Conservation (phyloP, 2,113 vertebrate species). For the Coturnix japonica region DNA sequence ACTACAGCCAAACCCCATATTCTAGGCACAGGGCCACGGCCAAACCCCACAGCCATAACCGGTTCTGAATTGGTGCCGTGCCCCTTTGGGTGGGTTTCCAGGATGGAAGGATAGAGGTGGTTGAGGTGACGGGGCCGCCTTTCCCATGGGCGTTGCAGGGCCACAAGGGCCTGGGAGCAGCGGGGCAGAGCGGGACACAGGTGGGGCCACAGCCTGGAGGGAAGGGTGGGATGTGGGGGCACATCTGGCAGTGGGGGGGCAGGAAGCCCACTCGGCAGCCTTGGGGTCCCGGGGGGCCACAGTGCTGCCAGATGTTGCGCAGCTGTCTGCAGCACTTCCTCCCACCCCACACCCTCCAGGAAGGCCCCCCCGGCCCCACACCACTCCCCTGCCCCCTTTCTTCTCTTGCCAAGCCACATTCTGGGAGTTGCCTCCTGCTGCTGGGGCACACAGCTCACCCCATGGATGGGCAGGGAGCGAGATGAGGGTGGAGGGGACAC, state of each 20-base stretch:
- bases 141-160: neutral
- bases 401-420: neutral
- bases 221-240: neutral
- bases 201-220: conserved; percentile 13
- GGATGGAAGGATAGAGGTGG: neutral
- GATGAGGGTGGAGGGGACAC: neutral
- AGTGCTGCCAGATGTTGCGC: conserved; percentile 77
- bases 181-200: conserved; percentile 28
- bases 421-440: neutral
- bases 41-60: neutral
- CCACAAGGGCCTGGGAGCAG: conserved; percentile 21
- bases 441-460: neutral
- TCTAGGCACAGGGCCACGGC: neutral
- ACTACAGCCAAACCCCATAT: neutral
- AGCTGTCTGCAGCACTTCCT: conserved; percentile 76
- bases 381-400: neutral
- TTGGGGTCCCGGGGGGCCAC: conserved; percentile 17
- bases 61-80: fast-evolving
- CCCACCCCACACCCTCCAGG: conserved; percentile 64
- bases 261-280: conserved; percentile 49
- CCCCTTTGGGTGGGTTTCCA: neutral
- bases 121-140: neutral
- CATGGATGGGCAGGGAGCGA: neutral
- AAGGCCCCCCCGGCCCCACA: conserved; percentile 49
- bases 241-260: conserved; percentile 53